These are phyloP conservation scores for Thymelicus acteon DNA, from an alignment of 2,888 invertebrate genomes.

Conservation along the genomic window DNA sequence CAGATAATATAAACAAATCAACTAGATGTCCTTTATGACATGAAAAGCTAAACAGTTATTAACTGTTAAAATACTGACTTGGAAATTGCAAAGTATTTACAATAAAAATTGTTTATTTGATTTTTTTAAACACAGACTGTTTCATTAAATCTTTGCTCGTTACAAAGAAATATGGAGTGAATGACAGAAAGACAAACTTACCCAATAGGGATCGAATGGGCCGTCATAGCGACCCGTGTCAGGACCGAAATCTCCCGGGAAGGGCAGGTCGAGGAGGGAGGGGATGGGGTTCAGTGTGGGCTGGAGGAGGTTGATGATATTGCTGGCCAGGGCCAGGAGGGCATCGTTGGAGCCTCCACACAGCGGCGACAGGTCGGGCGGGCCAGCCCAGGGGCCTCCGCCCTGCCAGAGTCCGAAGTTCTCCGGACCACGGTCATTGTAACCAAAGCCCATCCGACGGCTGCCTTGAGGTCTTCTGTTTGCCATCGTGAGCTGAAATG, in stretches of 20 bases:
- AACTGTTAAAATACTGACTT: conserved; percentile 2
- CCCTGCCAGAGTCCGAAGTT: conserved; percentile 85
- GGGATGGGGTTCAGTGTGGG: conserved; percentile 86
- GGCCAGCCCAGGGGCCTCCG: conserved; percentile 81
- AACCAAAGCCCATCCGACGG: conserved; percentile 77
- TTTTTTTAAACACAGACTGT: background rate
- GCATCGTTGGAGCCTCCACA: conserved; percentile 87
- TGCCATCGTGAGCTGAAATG: conserved; percentile 58
- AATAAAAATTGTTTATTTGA: background rate
- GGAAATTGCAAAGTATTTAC: conserved; percentile 20
- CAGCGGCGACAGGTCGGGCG: conserved; percentile 75
- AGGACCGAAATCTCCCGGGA: conserved; percentile 79
- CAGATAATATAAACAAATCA: no score
- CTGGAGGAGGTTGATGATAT: conserved; percentile 87
- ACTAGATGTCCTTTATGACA: conserved; percentile 32
- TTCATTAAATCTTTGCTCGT: background rate
- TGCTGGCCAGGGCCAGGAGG: conserved; percentile 90
- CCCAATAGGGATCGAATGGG: conserved; percentile 81
- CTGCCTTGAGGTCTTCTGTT: conserved; percentile 75
- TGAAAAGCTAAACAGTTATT: conserved; percentile 10
- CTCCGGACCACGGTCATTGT: conserved; percentile 69
- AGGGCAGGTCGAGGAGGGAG: conserved; percentile 86
- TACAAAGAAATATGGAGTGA: background rate
- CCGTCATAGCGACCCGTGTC: conserved; percentile 82
- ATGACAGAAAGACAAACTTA: conserved; percentile 54